Evolutionary conservation across 2,113 vertebrate genomes (phyloP), one percentile per base, ranked within the genome.

Genomic region (Nasalis larvatus): DNA sequence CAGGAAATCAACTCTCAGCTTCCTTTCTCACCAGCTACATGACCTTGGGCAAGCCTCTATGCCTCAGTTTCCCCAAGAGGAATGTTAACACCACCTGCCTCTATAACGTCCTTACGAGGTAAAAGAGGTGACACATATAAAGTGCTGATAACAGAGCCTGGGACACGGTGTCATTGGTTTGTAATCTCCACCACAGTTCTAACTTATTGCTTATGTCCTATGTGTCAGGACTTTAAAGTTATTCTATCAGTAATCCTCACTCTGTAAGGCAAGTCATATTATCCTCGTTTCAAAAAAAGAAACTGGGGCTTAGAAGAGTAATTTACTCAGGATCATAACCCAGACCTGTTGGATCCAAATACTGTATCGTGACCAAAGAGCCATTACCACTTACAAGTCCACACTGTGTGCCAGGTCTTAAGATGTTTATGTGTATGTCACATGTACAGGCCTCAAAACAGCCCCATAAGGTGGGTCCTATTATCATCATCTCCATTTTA

Each of bases 401-500:
- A 6, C 2, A 73, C 7, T 14, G 0, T 1, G 32, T 0, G n/a
- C 11, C 3, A 0, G 23, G 10, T 49, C 25, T 32, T 42, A 32
- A 73, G 40, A 45, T 30, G 58, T 82, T 49, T 7, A 8, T 6
- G 10, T 14, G 5, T 25, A 56, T 37, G 20, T 23, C 58, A 47
- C 8, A 35, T 13, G 14, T 3, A 27, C 7, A 27, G 49, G 47
- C n/a, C 80, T 58, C 40, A 76, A 76, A 54, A 45, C 20, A 87
- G 60, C 23, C 4, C 35, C 32, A 18, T 9, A 9, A 56, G 35
- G 35, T 42, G 9, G 54, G 35, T 37, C 30, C 30, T 35, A 30
- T 40, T 40, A 23, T 56, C 18, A 80, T 68, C 20, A 69, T 37
- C 42, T 9, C 37, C 17, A 58, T 73, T 58, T 49, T 89, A 83